These are phyloP conservation scores for Syndactyla subalaris DNA, from an alignment of 2,797 vertebrate species.

Conservation along the genomic window DNA sequence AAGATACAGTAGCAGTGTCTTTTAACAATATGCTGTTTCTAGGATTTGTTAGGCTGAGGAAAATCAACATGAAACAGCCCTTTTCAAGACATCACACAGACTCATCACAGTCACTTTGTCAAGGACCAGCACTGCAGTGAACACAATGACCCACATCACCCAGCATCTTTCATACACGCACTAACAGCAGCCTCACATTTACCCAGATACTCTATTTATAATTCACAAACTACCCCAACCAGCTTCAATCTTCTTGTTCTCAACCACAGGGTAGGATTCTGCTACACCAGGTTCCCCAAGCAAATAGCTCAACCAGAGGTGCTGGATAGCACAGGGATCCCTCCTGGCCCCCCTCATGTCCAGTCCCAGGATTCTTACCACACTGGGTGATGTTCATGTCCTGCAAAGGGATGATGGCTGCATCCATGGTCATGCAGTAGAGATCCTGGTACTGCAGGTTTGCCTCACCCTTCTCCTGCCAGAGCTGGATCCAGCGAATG, in stretches of 20 bases:
- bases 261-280: neutral
- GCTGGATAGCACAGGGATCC: neutral
- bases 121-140: neutral
- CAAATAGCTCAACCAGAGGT: neutral
- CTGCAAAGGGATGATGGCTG: constrained; percentile 84
- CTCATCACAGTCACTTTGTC: neutral
- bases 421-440: constrained; percentile 86
- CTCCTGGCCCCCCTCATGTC: rapidly evolving
- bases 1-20: neutral
- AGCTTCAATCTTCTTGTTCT: neutral
- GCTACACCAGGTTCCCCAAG: neutral
- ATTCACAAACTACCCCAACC: neutral
- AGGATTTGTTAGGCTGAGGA: neutral
- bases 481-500: constrained; percentile 98
- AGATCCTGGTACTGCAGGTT: constrained; percentile 88
- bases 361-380: constrained; percentile 79
- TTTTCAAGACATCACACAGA: neutral
- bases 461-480: constrained; percentile 92
- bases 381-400: constrained; percentile 96
- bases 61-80: neutral
- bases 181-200: neutral
- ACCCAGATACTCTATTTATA: neutral
- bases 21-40: neutral
- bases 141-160: neutral
- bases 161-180: neutral